Percentiles rank a stretch among this genome's conserved stretches.
Conservation (phyloP, 2,888 invertebrate species). For the Lydus trimaculatus region DNA sequence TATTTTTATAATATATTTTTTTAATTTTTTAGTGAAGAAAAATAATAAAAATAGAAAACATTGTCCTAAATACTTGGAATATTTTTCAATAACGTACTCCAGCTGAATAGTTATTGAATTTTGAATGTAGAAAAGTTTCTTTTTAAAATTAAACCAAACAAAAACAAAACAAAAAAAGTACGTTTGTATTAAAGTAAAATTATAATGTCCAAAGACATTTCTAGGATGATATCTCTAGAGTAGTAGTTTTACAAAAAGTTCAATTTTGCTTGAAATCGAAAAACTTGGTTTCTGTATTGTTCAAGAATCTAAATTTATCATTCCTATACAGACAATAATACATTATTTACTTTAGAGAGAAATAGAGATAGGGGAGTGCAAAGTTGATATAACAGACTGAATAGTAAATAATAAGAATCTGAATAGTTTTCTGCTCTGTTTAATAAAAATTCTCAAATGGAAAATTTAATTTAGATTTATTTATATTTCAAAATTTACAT, state of each 20-base stretch:
- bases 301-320: neutral
- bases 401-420: too few relatives aligned
- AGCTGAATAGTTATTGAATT: neutral
- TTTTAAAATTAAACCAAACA: neutral
- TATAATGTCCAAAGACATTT: neutral
- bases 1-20: too few relatives aligned
- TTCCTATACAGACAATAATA: neutral
- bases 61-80: conserved; percentile 2
- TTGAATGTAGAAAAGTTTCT: neutral
- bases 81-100: conserved; percentile 2
- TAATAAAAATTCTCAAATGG: neutral
- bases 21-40: too few relatives aligned
- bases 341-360: neutral
- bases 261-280: conserved; percentile 1
- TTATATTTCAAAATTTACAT: neutral
- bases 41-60: neutral
- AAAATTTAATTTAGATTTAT: neutral
- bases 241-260: neutral
- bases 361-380: neutral
- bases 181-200: neutral
- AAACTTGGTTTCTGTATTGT: conserved; percentile 1
- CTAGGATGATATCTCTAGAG: neutral
- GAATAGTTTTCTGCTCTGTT: neutral
- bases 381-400: too few relatives aligned
- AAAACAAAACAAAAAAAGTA: too few relatives aligned